phyloP scores from a whole-genome alignment of 2,797 vertebrate genomes.

The Scolopax bukidnonensis region DNA sequence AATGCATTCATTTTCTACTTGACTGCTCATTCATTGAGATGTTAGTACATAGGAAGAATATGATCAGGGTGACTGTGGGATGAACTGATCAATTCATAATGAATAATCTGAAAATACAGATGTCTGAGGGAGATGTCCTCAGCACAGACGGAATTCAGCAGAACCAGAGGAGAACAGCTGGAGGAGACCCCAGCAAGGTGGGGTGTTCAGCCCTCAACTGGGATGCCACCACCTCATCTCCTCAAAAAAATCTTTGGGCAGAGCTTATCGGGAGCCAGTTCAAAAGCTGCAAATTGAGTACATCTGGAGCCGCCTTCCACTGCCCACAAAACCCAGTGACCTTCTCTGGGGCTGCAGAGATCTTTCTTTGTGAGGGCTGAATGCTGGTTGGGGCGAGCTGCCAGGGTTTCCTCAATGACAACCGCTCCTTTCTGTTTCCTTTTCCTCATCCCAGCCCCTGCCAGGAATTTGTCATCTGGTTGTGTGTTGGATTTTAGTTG shows the following conservation, averaged over 20 bases:
- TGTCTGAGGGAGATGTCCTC: not conserved
- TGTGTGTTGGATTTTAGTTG: not conserved
- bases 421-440: not conserved
- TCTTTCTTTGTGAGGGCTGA: not conserved
- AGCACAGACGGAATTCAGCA: not conserved
- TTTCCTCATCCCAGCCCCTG: not conserved
- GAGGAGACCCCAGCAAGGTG: not conserved
- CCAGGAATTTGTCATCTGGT: not conserved
- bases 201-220: not conserved
- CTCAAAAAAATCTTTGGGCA: not conserved
- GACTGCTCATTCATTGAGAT: slow-evolving; percentile 82
- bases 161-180: not conserved
- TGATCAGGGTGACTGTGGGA: slow-evolving; percentile 53
- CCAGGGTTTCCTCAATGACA: not conserved
- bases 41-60: slow-evolving; percentile 77
- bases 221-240: not conserved
- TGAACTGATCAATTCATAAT: slow-evolving; percentile 50
- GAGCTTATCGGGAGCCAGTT: not conserved
- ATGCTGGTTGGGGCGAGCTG: not conserved
- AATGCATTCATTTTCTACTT: slow-evolving; percentile 85
- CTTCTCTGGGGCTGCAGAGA: not conserved
- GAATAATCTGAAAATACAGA: slow-evolving; percentile 31
- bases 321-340: not conserved
- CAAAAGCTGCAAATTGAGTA: not conserved
- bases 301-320: not conserved